Evolutionary conservation across 2,888 invertebrate species (phyloP), one percentile per base, ranked within the genome.

Genomic region (Suillia variegata): DNA sequence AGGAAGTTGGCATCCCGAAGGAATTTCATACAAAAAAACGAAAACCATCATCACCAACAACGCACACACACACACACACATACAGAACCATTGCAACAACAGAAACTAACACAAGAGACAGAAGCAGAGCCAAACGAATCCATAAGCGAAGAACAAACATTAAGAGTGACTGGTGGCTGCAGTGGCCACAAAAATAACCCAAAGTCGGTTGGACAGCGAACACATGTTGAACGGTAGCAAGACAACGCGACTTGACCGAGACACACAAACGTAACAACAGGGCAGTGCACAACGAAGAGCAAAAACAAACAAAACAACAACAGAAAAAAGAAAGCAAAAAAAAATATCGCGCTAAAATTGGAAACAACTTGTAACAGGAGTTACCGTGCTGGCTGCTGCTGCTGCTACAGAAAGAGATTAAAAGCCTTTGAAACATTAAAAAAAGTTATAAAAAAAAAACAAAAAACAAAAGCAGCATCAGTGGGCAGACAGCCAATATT

Each of bases 161-260:
- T 5, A 17, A 45, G 12, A 38, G 18, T 20, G 45, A 20, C 45
- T 5, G 20, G 17, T 18, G 17, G 4, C 18, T 26, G n/a, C 13
- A 45, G 45, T 45, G 45, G 45, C 45, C 45, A 45, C 45, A 45
- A 45, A 45, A 45, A 45, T 45, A 45, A 45, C 10, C 45, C 45
- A 20, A 20, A 38, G 38, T 38, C n/a, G 38, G 13, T 38, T 45
- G 24, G 31, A 54, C 34, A 54, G 49, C 54, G 51, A 59, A 51
- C 51, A 59, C 66, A 66, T 67, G 66, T 67, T 63, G 63, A 66
- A 67, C 67, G 64, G 67, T 67, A 66, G 67, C 67, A 58, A 57
- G 64, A 62, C 67, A 66, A 62, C 2, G 34, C 58, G 45, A 45
- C 20, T 45, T 45, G 45, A 20, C 45, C 45, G 38, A 45, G 6